Percentiles rank a stretch among this genome's conserved stretches.
Conservation (phyloP, 37 sponge, comb jelly and placozoan genomes). For the Halisarca cf. caerulea region DNA sequence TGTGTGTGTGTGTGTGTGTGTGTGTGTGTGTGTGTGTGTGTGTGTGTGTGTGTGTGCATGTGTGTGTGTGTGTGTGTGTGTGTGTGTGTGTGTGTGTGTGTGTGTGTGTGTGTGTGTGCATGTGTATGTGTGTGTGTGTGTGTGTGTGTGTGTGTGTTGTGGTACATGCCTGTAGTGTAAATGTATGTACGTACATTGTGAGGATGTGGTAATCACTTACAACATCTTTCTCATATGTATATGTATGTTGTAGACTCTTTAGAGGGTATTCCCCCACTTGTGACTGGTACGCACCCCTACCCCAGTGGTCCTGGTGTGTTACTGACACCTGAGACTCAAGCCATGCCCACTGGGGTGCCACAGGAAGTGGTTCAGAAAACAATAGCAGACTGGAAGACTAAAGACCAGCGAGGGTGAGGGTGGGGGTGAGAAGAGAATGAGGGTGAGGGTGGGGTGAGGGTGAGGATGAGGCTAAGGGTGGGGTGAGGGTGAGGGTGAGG, state of each 20-base stretch:
- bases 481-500: no score
- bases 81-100: conserved; percentile 18
- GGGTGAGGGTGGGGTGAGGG: no score
- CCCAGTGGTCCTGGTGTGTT: conserved; percentile 65
- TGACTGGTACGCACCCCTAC: conserved; percentile 73
- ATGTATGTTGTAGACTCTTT: not conserved
- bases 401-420: conserved; percentile 25
- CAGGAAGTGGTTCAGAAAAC: conserved; percentile 32
- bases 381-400: conserved; percentile 22
- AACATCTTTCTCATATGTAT: not conserved
- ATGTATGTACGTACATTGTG: not conserved
- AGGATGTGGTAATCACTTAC: no score
- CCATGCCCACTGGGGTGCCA: conserved; percentile 20
- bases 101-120: conserved; percentile 20
- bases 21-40: conserved; percentile 30
- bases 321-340: conserved; percentile 39
- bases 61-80: conserved; percentile 19
- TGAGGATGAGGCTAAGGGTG: no score
- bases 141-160: conserved; percentile 27
- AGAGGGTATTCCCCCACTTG: not conserved
- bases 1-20: conserved; percentile 26
- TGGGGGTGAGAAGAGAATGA: no score
- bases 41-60: conserved; percentile 3
- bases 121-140: conserved; percentile 28
- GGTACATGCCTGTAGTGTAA: conserved; percentile 5